phyloP scores from a whole-genome alignment of 2,888 invertebrate species.

The Teinopalpus imperialis region DNA sequence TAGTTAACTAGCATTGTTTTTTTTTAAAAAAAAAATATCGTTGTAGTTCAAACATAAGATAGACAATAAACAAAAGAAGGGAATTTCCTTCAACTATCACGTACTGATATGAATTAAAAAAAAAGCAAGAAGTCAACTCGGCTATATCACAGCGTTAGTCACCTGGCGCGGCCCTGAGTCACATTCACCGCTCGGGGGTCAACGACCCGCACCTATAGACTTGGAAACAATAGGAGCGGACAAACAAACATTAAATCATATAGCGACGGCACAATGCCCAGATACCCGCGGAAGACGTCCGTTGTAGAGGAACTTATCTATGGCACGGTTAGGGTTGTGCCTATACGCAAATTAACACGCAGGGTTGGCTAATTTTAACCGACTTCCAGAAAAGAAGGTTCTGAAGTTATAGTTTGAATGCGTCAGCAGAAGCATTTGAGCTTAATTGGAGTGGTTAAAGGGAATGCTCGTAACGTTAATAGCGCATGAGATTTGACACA shows the following conservation, averaged over 20 bases:
- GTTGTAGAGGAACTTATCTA: background rate
- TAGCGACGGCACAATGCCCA: conserved; percentile 16
- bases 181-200: background rate
- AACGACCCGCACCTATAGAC: background rate
- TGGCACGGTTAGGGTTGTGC: background rate
- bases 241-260: conserved; percentile 20
- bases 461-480: too few relatives aligned
- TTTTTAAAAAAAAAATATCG: too few relatives aligned
- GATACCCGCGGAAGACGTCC: conserved; percentile 12
- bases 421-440: too few relatives aligned
- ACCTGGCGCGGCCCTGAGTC: background rate
- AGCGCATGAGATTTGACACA: too few relatives aligned
- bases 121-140: background rate
- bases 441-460: too few relatives aligned
- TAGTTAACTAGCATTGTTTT: too few relatives aligned
- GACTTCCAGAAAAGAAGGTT: too few relatives aligned
- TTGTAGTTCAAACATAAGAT: too few relatives aligned
- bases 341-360: background rate
- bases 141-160: background rate
- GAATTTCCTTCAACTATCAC: too few relatives aligned
- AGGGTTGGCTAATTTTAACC: too few relatives aligned
- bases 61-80: too few relatives aligned
- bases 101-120: background rate
- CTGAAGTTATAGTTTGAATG: too few relatives aligned
- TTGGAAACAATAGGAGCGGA: conserved; percentile 17